phyloP scores from a whole-genome alignment of 2,113 vertebrate species.

The Alligator mississippiensis region DNA sequence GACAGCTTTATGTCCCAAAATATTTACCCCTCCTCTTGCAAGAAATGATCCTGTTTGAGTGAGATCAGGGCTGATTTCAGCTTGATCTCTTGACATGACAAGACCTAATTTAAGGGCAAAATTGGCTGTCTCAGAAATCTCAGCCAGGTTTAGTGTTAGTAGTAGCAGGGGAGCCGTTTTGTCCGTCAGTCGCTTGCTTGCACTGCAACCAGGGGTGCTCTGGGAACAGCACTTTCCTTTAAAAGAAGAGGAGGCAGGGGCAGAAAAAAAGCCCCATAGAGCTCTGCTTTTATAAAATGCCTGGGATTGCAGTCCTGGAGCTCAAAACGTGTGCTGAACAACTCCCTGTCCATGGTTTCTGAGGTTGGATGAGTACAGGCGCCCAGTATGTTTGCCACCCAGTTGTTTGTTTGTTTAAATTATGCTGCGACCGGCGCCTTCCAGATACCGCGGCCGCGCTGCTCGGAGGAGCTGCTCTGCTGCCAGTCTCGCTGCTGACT shows the following conservation, averaged over 20 bases:
- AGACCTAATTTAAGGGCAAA: not conserved
- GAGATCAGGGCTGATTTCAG: not conserved
- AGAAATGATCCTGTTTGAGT: not conserved
- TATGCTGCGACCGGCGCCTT: slow-evolving; percentile 36
- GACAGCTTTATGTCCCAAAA: not conserved
- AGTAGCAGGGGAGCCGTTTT: not conserved
- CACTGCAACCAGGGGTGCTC: not conserved
- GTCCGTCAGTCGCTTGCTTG: not conserved
- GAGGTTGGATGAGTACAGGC: slow-evolving; percentile 1
- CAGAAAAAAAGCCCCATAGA: not conserved
- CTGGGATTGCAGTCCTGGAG: not conserved
- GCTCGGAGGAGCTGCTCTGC: not conserved
- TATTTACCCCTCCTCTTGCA: not conserved
- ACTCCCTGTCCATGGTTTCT: not conserved
- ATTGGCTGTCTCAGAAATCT: not conserved
- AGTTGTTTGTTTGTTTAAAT: slow-evolving; percentile 57
- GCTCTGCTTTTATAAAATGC: slow-evolving; percentile 11
- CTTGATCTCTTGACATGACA: not conserved
- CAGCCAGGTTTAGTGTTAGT: not conserved
- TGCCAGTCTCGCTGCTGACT: slow-evolving; percentile 6
- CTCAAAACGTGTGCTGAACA: not conserved
- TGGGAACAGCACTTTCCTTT: not conserved
- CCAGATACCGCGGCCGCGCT: slow-evolving; percentile 7
- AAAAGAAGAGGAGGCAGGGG: not conserved
- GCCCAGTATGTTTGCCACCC: not conserved